Evolutionary conservation across 1,140 invertebrate species (phyloP), one percentile per base, ranked within the genome.

Genomic region (Scylla paramamosain): DNA sequence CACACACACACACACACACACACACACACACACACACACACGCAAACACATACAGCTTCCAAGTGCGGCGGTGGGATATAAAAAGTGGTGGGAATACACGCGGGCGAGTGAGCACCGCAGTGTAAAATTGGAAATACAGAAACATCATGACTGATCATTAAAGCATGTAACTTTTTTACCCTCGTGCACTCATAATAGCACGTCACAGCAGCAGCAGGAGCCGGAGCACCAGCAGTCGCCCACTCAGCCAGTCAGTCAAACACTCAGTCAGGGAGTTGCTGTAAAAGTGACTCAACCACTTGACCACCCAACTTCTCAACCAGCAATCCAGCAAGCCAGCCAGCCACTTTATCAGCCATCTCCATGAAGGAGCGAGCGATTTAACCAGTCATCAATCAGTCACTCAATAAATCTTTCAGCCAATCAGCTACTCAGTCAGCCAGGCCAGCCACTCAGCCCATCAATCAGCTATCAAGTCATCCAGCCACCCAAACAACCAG

Each of bases 1-100:
- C 87, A 89, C 32, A 89, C 87, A n/a, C 32, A 89, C 87, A 89
- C 87, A 89, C 31, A 89, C 87, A 45, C 31, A 89, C 87, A 89
- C 48, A 89, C 67, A 77, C 59, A 77, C 67, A 77, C 8, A 77
- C 8, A n/a, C 67, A 77, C 1, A n/a, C 67, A 77, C n/a, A 77
- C 67, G 10, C 52, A 59, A 2, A 59, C 52, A 59, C 52, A 20
- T 12, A 12, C 12, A 59, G 52, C 52, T 8, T 59, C 52, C 52
- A 59, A 59, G 52, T 59, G 28, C 31, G 32, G 87, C 8, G n/a
- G 87, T 8, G 32, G 88, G 28, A 90, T 90, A 46, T 45, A 90
- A 90, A 90, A 46, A 90, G 48, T 90, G 88, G 88, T 25, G 88
- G 88, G 28, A 46, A 90, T 46, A 90, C 48, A 25, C 46, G 20